These are phyloP conservation scores for Brienomyrus brachyistius DNA, from an alignment of 2,113 vertebrate genomes.

Conservation along the genomic window DNA sequence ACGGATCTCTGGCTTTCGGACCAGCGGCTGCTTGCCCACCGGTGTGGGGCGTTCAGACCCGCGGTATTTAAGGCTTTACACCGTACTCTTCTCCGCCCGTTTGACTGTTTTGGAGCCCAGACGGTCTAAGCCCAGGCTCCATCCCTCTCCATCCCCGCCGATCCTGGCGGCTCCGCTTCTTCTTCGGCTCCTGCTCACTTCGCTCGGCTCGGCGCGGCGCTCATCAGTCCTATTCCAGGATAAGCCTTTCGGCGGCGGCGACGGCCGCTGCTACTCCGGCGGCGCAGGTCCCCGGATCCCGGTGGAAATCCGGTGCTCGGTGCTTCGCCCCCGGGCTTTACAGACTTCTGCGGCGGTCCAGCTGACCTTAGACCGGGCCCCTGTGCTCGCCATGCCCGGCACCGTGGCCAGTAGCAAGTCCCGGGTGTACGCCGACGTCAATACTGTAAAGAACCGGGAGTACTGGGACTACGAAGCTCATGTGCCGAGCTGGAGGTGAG, in stretches of 20 bases:
- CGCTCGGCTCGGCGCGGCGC: neutral
- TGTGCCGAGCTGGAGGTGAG: slow-evolving; percentile 92
- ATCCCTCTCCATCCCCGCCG: neutral
- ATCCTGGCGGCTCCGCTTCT: neutral
- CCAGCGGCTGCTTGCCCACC: neutral
- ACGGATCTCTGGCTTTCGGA: neutral
- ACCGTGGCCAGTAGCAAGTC: slow-evolving; percentile 87
- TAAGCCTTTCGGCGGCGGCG: neutral
- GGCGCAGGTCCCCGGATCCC: neutral
- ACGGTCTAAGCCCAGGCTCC: neutral
- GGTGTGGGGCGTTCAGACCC: neutral
- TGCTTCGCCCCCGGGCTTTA: neutral
- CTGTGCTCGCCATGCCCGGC: slow-evolving; percentile 79
- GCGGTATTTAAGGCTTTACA: neutral
- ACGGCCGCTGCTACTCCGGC: neutral
- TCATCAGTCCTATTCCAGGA: neutral
- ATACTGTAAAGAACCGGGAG: slow-evolving; percentile 90
- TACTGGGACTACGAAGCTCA: slow-evolving; percentile 96
- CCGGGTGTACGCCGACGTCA: slow-evolving; percentile 92
- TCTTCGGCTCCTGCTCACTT: neutral
- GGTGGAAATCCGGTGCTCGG: neutral
- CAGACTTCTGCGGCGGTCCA: neutral
- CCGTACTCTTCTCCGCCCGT: neutral
- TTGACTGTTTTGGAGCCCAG: neutral
- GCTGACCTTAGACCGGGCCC: neutral